Percentiles rank a stretch among this genome's conserved stretches.
These are phyloP conservation scores for Palloptera scutellata DNA, from an alignment of 2,888 invertebrate genomes.

Conservation along the genomic window DNA sequence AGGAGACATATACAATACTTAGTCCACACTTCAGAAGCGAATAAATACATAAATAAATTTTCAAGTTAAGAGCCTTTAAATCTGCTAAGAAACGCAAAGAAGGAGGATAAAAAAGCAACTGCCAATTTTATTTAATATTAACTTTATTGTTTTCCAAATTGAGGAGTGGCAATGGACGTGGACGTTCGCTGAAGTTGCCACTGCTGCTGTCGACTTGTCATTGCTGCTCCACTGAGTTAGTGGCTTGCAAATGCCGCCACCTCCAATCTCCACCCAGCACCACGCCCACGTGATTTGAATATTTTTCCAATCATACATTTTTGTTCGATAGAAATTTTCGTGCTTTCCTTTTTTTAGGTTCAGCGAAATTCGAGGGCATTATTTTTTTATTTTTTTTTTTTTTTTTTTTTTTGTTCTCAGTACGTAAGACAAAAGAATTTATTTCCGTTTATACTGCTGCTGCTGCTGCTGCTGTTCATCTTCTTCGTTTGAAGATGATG, in stretches of 20 bases:
- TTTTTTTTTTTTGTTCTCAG: background rate
- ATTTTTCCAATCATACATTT: constrained; percentile 46
- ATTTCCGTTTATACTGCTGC: background rate
- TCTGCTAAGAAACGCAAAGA: background rate
- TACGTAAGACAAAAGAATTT: background rate
- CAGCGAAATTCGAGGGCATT: background rate
- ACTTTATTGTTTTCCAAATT: background rate
- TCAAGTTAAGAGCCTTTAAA: background rate
- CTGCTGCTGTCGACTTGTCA: background rate
- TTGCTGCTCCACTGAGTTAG: background rate
- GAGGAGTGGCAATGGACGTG: background rate
- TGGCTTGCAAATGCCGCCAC: background rate
- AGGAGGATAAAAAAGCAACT: background rate
- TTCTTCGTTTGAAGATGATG: background rate
- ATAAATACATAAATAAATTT: background rate
- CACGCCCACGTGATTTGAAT: constrained; percentile 57
- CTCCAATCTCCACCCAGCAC: constrained; percentile 23
- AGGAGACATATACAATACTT: background rate
- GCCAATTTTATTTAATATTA: constrained; percentile 19
- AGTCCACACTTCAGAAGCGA: background rate
- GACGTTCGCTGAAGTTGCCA: background rate
- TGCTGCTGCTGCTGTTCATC: background rate
- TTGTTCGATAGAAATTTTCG: background rate
- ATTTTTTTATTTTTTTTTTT: background rate
- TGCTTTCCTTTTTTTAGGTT: background rate